Conservation (phyloP, 2,888 invertebrate species). For the Amiota minor region DNA sequence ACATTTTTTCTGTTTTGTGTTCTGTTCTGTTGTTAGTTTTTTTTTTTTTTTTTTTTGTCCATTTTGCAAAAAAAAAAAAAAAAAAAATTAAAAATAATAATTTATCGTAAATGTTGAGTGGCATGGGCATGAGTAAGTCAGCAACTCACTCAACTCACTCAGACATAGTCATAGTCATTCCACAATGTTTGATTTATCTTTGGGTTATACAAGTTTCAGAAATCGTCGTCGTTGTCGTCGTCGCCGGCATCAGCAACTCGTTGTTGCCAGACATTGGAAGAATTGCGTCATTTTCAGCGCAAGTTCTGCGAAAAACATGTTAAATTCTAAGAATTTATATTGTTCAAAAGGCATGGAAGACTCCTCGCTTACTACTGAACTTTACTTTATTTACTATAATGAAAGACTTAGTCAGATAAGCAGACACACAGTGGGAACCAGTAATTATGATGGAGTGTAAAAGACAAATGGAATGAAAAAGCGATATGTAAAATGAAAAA, state of each 20-base stretch:
- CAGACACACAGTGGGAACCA: not conserved
- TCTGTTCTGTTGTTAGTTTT: not conserved
- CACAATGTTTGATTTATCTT: slow-evolving; percentile 15
- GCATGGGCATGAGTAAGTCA: slow-evolving; percentile 16
- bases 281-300: slow-evolving; percentile 28
- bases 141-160: not conserved
- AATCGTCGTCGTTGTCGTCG: not conserved
- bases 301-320: slow-evolving; percentile 29
- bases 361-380: not conserved
- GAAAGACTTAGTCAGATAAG: not conserved
- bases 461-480: slow-evolving; percentile 8
- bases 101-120: slow-evolving; percentile 22
- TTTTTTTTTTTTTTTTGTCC: not conserved
- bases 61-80: slow-evolving; percentile 9
- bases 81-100: no score
- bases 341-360: not conserved
- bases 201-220: slow-evolving; percentile 21
- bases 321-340: slow-evolving; percentile 20
- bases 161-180: not conserved
- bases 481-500: slow-evolving; percentile 5
- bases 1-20: not conserved
- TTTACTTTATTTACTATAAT: not conserved
- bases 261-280: slow-evolving; percentile 12
- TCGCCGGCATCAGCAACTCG: not conserved
- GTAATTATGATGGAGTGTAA: slow-evolving; percentile 27